Evolutionary conservation across 2,888 invertebrate species (phyloP), one percentile per base, ranked within the genome.

Genomic region (Spodoptera exigua): DNA sequence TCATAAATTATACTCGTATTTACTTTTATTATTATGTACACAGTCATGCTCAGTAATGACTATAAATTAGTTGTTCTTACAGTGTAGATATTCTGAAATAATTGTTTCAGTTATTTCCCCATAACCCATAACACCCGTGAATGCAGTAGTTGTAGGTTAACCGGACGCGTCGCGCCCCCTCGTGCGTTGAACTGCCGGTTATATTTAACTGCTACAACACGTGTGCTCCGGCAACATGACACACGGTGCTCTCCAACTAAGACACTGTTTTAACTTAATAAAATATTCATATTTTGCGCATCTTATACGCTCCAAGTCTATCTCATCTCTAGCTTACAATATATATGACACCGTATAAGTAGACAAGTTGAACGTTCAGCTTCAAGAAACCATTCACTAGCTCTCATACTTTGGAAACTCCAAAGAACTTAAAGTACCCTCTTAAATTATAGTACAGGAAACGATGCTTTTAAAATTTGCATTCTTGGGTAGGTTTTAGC

Each of bases 151-250:
- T 85, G 87, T 89, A 84, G 89, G 90, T 90, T 91, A 89, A 83
- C 87, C 88, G 89, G 87, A 85, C 89, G 87, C 83, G 75, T 71
- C 80, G 81, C 80, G 81, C 86, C 85, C 88, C 89, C 84, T 87
- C 88, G 93, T 86, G 87, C 92, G 89, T 92, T 92, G 93, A 93
- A 93, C 93, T 80, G 86, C 82, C 82, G 83, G 89, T 91, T 94
- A 94, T 93, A 93, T 94, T 92, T 94, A 94, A 92, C 93, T 88
- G 79, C 88, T 83, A 84, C 89, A 89, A 88, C 93, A 92, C 89
- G 91, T 93, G 92, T 90, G 89, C 80, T 73, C 75, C 82, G 78
- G 82, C 81, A 84, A 77, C 80, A 83, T 85, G 81, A 84, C 86
- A 84, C 85, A 84, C 87, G 77, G 71, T 76, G 82, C 85, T 86